Evolutionary conservation across 92 coral and sea anemone genomes (phyloP).

Genomic region (Phymanthus crucifer): DNA sequence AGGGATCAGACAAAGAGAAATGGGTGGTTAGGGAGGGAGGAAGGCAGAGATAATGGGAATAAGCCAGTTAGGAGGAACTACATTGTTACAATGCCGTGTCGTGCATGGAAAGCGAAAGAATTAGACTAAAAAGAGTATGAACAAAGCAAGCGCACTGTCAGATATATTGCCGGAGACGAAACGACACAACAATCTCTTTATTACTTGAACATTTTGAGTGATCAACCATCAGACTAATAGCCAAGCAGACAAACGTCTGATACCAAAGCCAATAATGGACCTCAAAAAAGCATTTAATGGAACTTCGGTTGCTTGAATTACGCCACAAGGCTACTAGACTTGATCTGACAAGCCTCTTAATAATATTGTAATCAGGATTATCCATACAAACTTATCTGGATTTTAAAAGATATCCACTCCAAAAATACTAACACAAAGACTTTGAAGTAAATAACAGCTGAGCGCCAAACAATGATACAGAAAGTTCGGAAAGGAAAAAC

Average conservation of each 20-base stretch:
- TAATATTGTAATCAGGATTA: not conserved
- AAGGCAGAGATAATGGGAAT: no score
- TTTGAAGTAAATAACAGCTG: not conserved
- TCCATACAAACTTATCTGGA: not conserved
- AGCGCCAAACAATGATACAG: not conserved
- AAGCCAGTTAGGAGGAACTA: no score
- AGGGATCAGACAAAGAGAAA: not conserved
- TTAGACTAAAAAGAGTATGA: not conserved
- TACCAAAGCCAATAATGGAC: not conserved
- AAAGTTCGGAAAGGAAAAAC: not conserved
- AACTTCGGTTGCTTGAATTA: no score
- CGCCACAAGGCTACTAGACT: not conserved
- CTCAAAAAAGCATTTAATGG: no score
- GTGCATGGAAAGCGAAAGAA: no score
- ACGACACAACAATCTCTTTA: no score
- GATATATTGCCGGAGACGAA: no score
- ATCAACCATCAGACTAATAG: not conserved
- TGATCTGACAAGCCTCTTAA: not conserved
- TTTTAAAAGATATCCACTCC: not conserved
- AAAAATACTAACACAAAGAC: not conserved
- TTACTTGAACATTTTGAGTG: no score
- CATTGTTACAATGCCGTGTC: no score
- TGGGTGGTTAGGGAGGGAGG: not conserved
- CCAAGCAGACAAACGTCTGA: not conserved
- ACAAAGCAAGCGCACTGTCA: not conserved